phyloP scores from a whole-genome alignment of 2,113 vertebrate species.

The Pseudorectes ferrugineus region DNA sequence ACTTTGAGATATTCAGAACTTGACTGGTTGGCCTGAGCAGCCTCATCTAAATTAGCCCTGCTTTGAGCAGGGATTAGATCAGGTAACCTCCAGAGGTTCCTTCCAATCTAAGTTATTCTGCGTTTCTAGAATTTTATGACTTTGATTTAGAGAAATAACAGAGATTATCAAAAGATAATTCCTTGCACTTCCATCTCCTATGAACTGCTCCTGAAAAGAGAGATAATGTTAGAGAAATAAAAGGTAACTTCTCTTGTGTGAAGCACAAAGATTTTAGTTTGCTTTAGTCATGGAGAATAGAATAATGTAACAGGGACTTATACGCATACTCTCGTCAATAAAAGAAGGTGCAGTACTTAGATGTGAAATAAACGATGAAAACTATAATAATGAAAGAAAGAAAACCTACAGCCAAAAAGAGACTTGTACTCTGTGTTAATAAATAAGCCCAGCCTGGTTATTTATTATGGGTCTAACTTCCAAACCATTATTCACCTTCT shows the following conservation, averaged over 20 bases:
- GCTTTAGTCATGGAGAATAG: background rate
- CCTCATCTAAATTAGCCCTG: background rate
- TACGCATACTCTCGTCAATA: background rate
- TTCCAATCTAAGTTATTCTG: background rate
- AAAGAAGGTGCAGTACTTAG: background rate
- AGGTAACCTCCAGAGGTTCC: background rate
- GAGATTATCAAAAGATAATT: background rate
- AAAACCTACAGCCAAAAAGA: background rate
- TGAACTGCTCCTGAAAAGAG: background rate
- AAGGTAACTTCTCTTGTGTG: background rate
- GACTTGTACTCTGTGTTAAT: background rate
- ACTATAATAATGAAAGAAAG: background rate
- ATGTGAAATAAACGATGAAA: background rate
- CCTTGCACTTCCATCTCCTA: background rate
- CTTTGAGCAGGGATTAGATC: background rate
- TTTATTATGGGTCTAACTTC: background rate
- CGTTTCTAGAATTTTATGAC: background rate
- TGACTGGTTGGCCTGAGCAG: background rate
- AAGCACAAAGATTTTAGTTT: background rate
- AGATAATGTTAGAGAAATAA: background rate
- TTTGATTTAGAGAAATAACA: background rate
- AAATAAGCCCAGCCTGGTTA: background rate
- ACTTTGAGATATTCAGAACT: background rate
- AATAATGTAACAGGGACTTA: background rate
- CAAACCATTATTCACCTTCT: background rate